Evolutionary conservation across 2,797 vertebrate species (phyloP).

Genomic region (Caiman crocodilus): DNA sequence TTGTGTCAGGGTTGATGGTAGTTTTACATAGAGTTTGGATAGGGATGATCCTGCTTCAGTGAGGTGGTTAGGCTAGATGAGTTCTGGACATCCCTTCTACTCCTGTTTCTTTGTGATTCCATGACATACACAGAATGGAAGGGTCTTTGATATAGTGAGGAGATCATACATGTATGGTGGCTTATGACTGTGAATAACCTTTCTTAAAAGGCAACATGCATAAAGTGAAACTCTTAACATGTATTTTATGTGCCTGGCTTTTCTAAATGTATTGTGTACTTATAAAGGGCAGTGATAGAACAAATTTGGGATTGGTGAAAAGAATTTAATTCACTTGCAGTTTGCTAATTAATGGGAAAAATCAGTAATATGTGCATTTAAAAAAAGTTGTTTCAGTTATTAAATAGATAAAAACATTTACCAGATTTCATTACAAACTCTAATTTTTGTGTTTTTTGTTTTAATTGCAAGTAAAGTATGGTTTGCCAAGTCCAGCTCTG

Average conservation of each 20-base stretch:
- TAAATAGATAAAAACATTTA: background rate
- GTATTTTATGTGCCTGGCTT: background rate
- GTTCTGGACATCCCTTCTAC: too few relatives aligned
- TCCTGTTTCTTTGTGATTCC: background rate
- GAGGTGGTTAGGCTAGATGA: too few relatives aligned
- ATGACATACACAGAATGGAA: background rate
- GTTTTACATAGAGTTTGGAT: too few relatives aligned
- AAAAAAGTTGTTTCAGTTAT: background rate
- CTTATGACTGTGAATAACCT: background rate
- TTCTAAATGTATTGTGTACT: background rate
- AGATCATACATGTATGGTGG: too few relatives aligned
- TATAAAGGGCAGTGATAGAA: background rate
- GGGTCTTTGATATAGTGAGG: background rate
- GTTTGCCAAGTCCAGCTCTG: background rate
- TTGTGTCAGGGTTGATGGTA: too few relatives aligned
- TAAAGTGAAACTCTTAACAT: background rate
- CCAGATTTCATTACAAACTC: background rate
- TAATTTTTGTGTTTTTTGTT: background rate
- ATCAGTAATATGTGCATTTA: background rate
- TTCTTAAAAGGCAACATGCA: background rate
- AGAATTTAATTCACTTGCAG: background rate
- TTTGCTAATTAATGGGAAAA: background rate
- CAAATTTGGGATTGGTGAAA: background rate
- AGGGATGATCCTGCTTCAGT: too few relatives aligned
- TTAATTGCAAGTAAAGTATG: background rate